Percentiles rank a stretch among this genome's conserved stretches.
These are phyloP conservation scores for Lontra canadensis DNA, from an alignment of 2,113 vertebrate species.

Conservation along the genomic window DNA sequence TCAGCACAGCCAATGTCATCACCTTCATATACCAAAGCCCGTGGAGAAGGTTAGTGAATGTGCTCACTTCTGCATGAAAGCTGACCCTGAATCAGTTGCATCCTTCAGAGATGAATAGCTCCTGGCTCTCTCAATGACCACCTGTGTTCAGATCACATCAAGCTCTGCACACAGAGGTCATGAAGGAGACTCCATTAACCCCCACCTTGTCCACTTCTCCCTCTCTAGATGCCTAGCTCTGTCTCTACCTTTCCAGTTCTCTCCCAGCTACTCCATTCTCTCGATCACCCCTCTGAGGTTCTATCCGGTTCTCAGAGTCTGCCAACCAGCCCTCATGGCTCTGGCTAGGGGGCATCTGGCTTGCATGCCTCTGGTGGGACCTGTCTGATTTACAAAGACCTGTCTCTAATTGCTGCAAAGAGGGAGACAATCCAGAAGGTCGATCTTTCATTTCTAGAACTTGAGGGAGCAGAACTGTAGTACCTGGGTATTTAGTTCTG, in stretches of 20 bases:
- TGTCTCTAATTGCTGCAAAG: background rate
- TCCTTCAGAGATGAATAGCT: background rate
- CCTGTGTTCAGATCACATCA: background rate
- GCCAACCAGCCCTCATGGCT: background rate
- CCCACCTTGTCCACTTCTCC: background rate
- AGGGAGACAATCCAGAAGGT: background rate
- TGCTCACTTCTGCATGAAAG: background rate
- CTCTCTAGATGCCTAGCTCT: background rate
- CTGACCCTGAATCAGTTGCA: background rate
- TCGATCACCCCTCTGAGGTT: background rate
- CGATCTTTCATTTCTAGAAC: background rate
- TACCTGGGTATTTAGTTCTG: background rate
- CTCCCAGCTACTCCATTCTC: background rate
- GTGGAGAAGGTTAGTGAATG: slow-evolving; percentile 42
- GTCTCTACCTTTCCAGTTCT: background rate
- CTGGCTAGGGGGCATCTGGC: background rate
- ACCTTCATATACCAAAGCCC: background rate
- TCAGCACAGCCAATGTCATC: background rate
- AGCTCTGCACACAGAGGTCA: background rate
- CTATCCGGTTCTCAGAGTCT: background rate
- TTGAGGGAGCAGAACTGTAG: background rate
- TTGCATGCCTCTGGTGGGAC: background rate
- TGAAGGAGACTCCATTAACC: background rate
- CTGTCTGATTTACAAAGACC: background rate
- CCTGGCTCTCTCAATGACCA: background rate